phyloP scores from a whole-genome alignment of 1,140 invertebrate genomes.

The Solenopsis invicta region DNA sequence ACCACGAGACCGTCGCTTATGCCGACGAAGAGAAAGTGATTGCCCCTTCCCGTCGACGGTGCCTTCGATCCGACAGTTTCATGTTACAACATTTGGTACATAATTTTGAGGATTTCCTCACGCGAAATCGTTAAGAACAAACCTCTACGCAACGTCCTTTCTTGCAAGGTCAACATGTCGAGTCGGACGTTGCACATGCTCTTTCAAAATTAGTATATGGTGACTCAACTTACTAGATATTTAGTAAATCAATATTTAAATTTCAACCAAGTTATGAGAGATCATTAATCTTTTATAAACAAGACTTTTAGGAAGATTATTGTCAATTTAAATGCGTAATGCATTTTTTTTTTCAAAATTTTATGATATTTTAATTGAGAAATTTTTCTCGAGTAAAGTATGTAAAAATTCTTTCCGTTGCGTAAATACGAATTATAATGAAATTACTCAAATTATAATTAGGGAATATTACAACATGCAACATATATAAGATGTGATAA shows the following conservation, averaged over 20 bases:
- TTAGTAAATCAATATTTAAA: neutral
- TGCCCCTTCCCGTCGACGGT: slow-evolving; percentile 66
- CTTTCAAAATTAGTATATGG: neutral
- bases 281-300: neutral
- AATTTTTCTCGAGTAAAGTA: neutral
- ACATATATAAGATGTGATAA: neutral
- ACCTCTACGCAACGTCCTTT: neutral
- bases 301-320: neutral
- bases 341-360: neutral
- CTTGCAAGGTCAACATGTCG: slow-evolving; percentile 36
- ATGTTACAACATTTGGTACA: slow-evolving; percentile 78
- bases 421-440: neutral
- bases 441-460: neutral
- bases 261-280: neutral
- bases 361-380: neutral
- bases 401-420: neutral
- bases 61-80: slow-evolving; percentile 38
- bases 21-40: slow-evolving; percentile 82
- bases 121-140: neutral
- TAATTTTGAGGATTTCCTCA: slow-evolving; percentile 31
- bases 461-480: neutral
- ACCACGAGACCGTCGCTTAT: slow-evolving; percentile 69
- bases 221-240: neutral
- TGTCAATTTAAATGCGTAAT: neutral
- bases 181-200: too few relatives aligned